A percentile compares a stretch with the other conserved stretches of the same genome.
These are phyloP conservation scores for Drosophila pallidifrons DNA, from an alignment of 1,140 invertebrate species.

Conservation along the genomic window DNA sequence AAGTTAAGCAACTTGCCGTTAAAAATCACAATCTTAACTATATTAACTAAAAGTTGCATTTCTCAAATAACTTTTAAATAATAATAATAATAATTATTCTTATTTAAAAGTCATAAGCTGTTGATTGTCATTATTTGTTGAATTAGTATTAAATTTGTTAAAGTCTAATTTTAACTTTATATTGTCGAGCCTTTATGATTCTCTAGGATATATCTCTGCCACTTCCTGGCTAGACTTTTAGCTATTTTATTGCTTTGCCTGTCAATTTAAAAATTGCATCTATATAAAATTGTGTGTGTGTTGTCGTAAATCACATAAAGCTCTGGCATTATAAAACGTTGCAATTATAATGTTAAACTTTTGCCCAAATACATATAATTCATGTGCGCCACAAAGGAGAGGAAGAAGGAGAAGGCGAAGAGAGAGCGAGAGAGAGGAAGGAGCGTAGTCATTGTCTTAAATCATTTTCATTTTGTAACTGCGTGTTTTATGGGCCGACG, in stretches of 20 bases:
- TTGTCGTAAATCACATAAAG: constrained; percentile 36
- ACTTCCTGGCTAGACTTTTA: constrained; percentile 7
- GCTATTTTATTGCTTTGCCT: constrained; percentile 19
- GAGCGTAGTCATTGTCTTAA: constrained; percentile 61
- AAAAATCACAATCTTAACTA: no score
- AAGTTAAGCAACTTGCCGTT: no score
- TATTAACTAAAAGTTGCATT: no score
- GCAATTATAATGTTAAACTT: constrained; percentile 60
- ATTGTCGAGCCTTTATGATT: no score
- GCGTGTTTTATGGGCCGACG: constrained; percentile 80
- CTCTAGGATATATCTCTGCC: not conserved
- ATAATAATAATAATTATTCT: no score
- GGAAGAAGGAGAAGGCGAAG: not conserved
- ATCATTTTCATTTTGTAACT: constrained; percentile 82
- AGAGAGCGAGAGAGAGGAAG: not conserved
- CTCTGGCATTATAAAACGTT: constrained; percentile 54
- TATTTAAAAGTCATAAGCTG: no score
- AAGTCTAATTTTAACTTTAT: no score
- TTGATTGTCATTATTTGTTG: no score
- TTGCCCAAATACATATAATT: constrained; percentile 49
- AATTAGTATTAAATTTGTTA: no score
- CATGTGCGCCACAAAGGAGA: constrained; percentile 14
- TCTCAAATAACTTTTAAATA: no score
- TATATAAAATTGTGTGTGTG: constrained; percentile 3
- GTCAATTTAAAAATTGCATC: constrained; percentile 24